These are phyloP conservation scores for Drosophila bunnanda DNA, from an alignment of 2,888 invertebrate species.

Conservation along the genomic window DNA sequence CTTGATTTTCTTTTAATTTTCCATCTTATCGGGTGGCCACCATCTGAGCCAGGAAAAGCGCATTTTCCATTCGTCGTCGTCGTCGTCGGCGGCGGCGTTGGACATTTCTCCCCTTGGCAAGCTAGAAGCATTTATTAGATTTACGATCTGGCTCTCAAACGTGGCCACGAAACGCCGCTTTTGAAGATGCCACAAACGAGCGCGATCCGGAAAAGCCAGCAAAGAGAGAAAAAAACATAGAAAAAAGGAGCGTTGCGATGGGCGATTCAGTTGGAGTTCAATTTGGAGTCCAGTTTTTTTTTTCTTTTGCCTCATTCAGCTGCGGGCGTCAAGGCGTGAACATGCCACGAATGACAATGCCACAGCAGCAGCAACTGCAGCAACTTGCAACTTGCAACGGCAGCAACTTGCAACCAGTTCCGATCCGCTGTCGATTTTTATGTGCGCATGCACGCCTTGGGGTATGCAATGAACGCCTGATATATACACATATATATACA, in stretches of 20 bases:
- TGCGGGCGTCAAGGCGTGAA: conserved; percentile 81
- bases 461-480: conserved; percentile 76
- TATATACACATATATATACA: conserved; percentile 15
- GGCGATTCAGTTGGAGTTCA: conserved; percentile 39
- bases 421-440: conserved; percentile 81
- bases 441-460: conserved; percentile 81
- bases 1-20: conserved; percentile 12
- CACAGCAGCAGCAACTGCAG: conserved; percentile 43
- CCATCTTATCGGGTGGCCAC: conserved; percentile 13
- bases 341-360: conserved; percentile 77
- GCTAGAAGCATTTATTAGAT: conserved; percentile 76
- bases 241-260: conserved; percentile 38
- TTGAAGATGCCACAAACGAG: conserved; percentile 66
- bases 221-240: not conserved
- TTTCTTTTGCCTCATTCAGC: conserved; percentile 35
- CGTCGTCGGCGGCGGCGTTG: not conserved
- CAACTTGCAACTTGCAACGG: conserved; percentile 32
- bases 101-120: conserved; percentile 27
- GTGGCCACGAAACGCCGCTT: conserved; percentile 56
- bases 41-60: conserved; percentile 13
- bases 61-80: conserved; percentile 22
- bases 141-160: conserved; percentile 70
- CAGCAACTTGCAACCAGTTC: conserved; percentile 47
- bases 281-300: conserved; percentile 39
- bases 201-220: conserved; percentile 25